Evolutionary conservation across 2,113 vertebrate genomes (phyloP).

Genomic region (Nansenia antarctica): DNA sequence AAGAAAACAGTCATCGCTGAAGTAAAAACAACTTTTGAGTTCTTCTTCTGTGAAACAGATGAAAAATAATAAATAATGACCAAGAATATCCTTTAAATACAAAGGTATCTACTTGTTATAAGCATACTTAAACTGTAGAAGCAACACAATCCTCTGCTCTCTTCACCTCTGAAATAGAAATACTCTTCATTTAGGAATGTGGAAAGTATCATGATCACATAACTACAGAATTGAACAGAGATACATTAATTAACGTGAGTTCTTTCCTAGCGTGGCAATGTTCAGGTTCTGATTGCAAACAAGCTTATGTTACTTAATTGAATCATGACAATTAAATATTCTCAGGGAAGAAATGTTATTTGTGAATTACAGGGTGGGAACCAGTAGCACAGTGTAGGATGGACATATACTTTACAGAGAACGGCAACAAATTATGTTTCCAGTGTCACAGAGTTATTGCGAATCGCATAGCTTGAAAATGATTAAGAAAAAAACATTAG

Average conservation of each 20-base stretch:
- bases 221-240: constrained; percentile 83
- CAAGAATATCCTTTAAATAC: constrained; percentile 91
- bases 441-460: constrained; percentile 85
- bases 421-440: constrained; percentile 70
- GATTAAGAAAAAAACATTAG: constrained; percentile 62
- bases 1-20: constrained; percentile 85
- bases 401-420: constrained; percentile 80
- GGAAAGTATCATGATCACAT: constrained; percentile 85
- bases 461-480: constrained; percentile 63
- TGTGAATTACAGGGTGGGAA: constrained; percentile 61
- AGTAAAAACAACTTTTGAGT: constrained; percentile 83
- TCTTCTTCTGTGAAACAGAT: constrained; percentile 82
- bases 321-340: constrained; percentile 84
- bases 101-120: constrained; percentile 88
- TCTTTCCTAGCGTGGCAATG: constrained; percentile 72
- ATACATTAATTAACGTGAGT: constrained; percentile 64
- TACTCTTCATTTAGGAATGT: constrained; percentile 84
- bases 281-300: constrained; percentile 74
- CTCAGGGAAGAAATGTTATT: constrained; percentile 76
- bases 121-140: constrained; percentile 66
- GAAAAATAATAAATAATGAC: constrained; percentile 93
- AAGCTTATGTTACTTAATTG: constrained; percentile 78
- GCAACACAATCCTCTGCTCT: constrained; percentile 88
- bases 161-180: constrained; percentile 79
- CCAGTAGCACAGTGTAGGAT: constrained; percentile 80